A percentile compares a stretch with the other conserved stretches of the same genome.
Conservation (phyloP, 2,113 vertebrate species). For the Pseudolaguvia tuberculata region DNA sequence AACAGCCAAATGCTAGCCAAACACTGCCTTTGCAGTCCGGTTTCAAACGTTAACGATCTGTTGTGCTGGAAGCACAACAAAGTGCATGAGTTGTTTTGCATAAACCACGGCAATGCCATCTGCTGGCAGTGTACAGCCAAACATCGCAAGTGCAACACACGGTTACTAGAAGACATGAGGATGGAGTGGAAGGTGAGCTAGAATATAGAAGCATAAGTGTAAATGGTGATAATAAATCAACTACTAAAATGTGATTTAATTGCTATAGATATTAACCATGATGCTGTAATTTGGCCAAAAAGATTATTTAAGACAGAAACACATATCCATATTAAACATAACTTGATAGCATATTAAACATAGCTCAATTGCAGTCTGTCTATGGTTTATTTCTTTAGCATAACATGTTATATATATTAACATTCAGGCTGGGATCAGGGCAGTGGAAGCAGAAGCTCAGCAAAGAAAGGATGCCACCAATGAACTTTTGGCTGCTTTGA, state of each 20-base stretch:
- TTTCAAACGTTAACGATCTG: neutral
- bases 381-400: neutral
- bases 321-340: too few relatives aligned
- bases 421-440: neutral
- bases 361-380: neutral
- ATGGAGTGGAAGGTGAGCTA: slow-evolving; percentile 21
- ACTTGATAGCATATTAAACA: too few relatives aligned
- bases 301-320: neutral
- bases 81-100: slow-evolving; percentile 20
- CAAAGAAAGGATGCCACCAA: neutral
- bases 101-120: neutral
- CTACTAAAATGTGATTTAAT: neutral
- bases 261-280: neutral
- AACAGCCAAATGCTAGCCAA: slow-evolving; percentile 16
- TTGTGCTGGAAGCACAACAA: slow-evolving; percentile 21
- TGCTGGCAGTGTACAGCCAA: slow-evolving; percentile 29
- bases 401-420: neutral
- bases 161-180: slow-evolving; percentile 10
- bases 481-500: slow-evolving; percentile 6
- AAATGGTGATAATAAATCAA: neutral
- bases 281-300: neutral
- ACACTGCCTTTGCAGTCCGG: slow-evolving; percentile 28
- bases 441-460: slow-evolving; percentile 3
- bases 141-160: slow-evolving; percentile 6
- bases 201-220: neutral